Base-by-base conservation (phyloP, 92 coral and sea anemone genomes). In the Ricordea florida region DNA sequence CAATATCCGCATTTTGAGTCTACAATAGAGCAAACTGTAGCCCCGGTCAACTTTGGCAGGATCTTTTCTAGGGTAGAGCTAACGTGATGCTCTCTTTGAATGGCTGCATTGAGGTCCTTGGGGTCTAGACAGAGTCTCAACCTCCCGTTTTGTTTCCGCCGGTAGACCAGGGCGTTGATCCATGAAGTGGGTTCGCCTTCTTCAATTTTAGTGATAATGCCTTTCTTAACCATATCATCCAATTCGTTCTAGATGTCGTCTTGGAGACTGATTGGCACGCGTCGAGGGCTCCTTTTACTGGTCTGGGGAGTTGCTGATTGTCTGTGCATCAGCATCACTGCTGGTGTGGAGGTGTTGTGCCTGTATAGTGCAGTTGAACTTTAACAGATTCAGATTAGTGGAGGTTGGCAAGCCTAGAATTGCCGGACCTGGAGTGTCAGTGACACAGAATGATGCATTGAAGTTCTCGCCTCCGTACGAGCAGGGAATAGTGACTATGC, bases 111-210 rank as follows among this genome's bases (percentile, higher is more conserved):
- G n/a, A n/a, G n/a, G n/a, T n/a, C n/a, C n/a, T n/a, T n/a, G n/a
- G n/a, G n/a, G n/a, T n/a, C n/a, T n/a, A n/a, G n/a, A n/a, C n/a
- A n/a, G n/a, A n/a, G n/a, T 15, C 85, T 27, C 26, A 77, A 55
- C 33, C 40, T 40, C 89, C n/a, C 81, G 46, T 62, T 70, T 22
- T 74, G 38, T 49, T 79, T 79, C 25, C 82, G 63, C 72, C 82
- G 52, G 72, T 85, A 85, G 21, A 79, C 82, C 27, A 79, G 60
- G 37, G 56, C 63, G 69, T 86, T 81, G 18, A 82, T 84, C 84
- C 84, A 81, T 6, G 76, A 57, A 13, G 87, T 82, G 16, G 92
- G 88, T 30, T 87, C 76, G 9, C 81, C 88, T 52, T 74, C 87
- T 48, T 76, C 41, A 41, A 86, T 63, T 26, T 73, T 80, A 42